Evolutionary conservation across 2,113 vertebrate species (phyloP).

Genomic region (Neogale vison): DNA sequence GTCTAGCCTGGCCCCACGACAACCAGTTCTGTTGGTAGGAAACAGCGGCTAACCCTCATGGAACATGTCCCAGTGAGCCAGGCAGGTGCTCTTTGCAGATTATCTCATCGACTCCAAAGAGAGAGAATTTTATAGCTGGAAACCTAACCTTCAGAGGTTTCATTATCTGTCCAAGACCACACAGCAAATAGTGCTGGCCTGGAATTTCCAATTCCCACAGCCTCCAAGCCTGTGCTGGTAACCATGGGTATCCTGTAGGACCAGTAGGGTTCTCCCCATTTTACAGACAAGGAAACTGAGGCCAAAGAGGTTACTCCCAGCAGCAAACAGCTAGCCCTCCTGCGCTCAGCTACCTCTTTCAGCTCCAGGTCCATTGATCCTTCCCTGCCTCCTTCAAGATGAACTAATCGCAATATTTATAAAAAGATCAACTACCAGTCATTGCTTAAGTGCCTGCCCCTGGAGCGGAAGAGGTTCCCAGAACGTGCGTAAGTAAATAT

Average conservation of each 20-base stretch:
- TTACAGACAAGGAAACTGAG: slow-evolving; percentile 36
- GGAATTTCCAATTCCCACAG: background rate
- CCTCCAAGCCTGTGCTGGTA: background rate
- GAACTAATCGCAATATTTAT: background rate
- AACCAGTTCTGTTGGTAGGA: background rate
- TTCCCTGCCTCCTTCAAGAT: background rate
- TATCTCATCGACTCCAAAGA: background rate
- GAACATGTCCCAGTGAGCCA: background rate
- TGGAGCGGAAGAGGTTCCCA: background rate
- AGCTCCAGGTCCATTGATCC: background rate
- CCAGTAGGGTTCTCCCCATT: background rate
- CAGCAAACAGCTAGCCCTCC: background rate
- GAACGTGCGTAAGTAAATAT: background rate
- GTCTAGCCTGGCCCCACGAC: background rate
- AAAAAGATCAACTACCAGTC: background rate
- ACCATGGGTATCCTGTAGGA: background rate
- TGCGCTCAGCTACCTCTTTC: background rate
- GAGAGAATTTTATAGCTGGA: background rate
- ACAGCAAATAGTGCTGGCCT: background rate
- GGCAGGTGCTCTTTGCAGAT: background rate
- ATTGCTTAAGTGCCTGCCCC: background rate
- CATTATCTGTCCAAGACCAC: background rate
- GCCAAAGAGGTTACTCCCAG: background rate
- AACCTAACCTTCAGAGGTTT: background rate
- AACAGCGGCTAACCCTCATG: background rate